A percentile compares a stretch with the other conserved stretches of the same genome.
Conservation (phyloP, 2,888 invertebrate genomes). For the Gortyna flavago region DNA sequence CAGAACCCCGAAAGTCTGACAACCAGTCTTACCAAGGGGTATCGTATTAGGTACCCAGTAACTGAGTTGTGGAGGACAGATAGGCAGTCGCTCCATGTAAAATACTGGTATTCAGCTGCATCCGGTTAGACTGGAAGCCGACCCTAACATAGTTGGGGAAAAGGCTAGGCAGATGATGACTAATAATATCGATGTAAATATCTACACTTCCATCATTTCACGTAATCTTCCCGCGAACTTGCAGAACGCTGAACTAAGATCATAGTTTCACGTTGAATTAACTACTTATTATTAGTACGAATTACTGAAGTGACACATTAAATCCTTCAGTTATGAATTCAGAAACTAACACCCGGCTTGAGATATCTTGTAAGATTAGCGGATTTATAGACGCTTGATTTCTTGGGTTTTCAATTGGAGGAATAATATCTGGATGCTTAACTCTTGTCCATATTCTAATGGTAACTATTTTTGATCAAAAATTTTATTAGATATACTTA, state of each 20-base stretch:
- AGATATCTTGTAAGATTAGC: slow-evolving; percentile 45
- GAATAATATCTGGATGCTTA: not conserved
- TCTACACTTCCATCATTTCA: not conserved
- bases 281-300: slow-evolving; percentile 24
- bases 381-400: slow-evolving; percentile 32
- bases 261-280: slow-evolving; percentile 24
- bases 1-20: too few species aligned
- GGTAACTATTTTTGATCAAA: not conserved
- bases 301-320: slow-evolving; percentile 38
- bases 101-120: too few species aligned
- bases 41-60: too few species aligned
- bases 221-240: not conserved
- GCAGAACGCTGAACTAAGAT: slow-evolving; percentile 7
- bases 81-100: too few species aligned
- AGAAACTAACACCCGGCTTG: slow-evolving; percentile 49
- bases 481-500: not conserved
- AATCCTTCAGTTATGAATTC: slow-evolving; percentile 57
- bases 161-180: too few species aligned
- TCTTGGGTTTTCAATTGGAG: not conserved
- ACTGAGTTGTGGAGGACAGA: too few species aligned
- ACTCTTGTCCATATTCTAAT: not conserved
- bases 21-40: too few species aligned
- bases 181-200: slow-evolving; percentile 5
- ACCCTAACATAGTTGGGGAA: too few species aligned
- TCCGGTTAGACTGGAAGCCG: too few species aligned